Base-by-base conservation (phyloP, 2,797 vertebrate species). In the Lacerta agilis region DNA sequence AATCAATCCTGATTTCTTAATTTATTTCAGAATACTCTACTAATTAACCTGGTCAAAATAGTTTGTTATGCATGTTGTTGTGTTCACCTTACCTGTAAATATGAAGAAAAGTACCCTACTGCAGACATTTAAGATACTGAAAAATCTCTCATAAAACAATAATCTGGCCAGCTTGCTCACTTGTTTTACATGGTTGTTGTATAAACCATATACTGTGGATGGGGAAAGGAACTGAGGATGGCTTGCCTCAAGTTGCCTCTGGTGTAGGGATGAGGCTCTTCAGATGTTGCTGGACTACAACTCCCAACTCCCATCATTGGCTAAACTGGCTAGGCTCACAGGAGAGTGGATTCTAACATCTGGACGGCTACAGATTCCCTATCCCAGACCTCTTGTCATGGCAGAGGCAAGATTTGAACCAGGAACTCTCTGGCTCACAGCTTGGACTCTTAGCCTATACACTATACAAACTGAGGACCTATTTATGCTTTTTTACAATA, bases 51-150 rank as follows among this genome's bases (percentile, higher is more conserved):
- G 17, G 38, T 88, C 29, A 66, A 66, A 85, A 7, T 36, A 45
- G 58, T 33, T 78, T 78, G 55, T 36, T 79, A 7, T 86, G 64
- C n/a, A 82, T 76, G 71, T 38, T 36, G 8, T 79, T 36, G 15
- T 79, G 82, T 18, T 87, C 20, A 82, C 33, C 75, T 72, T 45
- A 45, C 8, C 66, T 88, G 77, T 11, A 20, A 61, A 79, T 88
- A 79, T 72, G 18, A 79, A 27, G 36, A 71, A 55, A 58, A 55
- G 49, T 29, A 64, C 11, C 36, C 13, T 17, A 29, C 75, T 78
- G 27, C 27, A 43, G 45, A 61, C 36, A 5, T 43, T 64, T n/a
- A 45, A 11, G 76, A 43, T 15, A 45, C 23, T 66, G 27, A 79
- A 67, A 76, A 20, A 3, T 43, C 29, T 15, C 2, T 38, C 20